phyloP scores from a whole-genome alignment of 2,888 invertebrate species.

The Drosophila pegasa region DNA sequence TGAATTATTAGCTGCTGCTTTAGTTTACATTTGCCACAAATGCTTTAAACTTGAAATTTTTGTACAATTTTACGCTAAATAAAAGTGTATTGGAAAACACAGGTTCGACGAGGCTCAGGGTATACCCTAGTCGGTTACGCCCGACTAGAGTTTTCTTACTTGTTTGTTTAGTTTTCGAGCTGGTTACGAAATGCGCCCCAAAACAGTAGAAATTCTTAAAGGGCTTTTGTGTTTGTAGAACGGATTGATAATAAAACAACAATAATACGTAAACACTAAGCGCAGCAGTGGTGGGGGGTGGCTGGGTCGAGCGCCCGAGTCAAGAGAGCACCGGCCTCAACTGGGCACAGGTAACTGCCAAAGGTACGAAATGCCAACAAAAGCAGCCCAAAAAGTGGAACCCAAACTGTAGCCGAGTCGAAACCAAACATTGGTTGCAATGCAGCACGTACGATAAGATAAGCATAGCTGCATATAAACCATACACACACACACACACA shows the following conservation, averaged over 20 bases:
- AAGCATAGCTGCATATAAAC: constrained; percentile 60
- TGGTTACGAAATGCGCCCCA: constrained; percentile 58
- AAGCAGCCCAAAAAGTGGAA: constrained; percentile 62
- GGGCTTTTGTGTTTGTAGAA: constrained; percentile 49
- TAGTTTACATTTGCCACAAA: too few species aligned
- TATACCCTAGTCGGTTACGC: too few species aligned
- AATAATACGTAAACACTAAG: constrained; percentile 16
- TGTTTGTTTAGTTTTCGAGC: constrained; percentile 12
- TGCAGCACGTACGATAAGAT: constrained; percentile 69
- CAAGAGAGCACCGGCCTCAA: constrained; percentile 62
- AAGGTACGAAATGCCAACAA: constrained; percentile 57
- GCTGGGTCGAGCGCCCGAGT: constrained; percentile 58
- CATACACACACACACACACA: constrained; percentile 22
- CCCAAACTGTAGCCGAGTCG: constrained; percentile 30
- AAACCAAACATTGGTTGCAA: constrained; percentile 57
- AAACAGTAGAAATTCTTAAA: constrained; percentile 33
- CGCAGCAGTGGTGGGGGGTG: not conserved
- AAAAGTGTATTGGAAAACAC: too few species aligned
- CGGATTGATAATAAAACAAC: constrained; percentile 57
- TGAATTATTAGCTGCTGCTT: too few species aligned
- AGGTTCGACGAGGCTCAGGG: too few species aligned
- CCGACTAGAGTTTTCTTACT: too few species aligned
- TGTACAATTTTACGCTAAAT: too few species aligned
- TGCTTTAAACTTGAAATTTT: too few species aligned
- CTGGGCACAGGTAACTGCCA: constrained; percentile 66